Percentiles rank a stretch among this genome's conserved stretches.
Evolutionary conservation across 2,113 vertebrate species (phyloP).

Genomic region (Cyphomyrus plagiostoma): DNA sequence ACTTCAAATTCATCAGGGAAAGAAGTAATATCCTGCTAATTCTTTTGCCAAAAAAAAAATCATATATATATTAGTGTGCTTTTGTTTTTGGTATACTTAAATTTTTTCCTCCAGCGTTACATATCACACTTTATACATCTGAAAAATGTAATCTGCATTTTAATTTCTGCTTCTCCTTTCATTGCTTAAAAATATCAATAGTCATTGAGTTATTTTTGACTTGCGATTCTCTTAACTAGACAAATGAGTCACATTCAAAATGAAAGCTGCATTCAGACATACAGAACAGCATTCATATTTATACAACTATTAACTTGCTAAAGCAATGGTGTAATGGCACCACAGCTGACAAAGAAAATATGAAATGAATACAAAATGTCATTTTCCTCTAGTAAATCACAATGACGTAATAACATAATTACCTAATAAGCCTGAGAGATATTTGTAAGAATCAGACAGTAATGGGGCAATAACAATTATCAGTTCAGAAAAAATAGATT

Average conservation of each 20-base stretch:
- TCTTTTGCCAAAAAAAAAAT: neutral
- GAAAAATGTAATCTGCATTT: neutral
- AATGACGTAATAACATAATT: slow-evolving; percentile 2
- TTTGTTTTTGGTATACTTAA: neutral
- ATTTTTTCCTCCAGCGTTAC: neutral
- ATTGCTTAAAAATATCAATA: neutral
- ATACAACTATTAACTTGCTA: neutral
- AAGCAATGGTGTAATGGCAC: neutral
- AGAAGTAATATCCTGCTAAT: neutral
- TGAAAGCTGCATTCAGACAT: neutral
- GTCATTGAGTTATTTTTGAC: neutral
- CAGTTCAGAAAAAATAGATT: neutral
- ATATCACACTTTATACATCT: neutral
- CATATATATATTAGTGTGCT: no score
- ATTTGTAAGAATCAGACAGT: neutral
- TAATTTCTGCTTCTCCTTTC: neutral
- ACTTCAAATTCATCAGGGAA: neutral
- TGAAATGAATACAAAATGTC: neutral
- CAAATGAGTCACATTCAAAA: neutral
- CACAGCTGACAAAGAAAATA: neutral
- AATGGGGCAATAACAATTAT: neutral
- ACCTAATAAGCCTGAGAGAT: neutral
- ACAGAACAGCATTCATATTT: neutral
- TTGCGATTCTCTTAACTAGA: neutral
- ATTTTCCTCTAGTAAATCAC: neutral